phyloP scores from a whole-genome alignment of 2,113 vertebrate genomes.

The Archilochus colubris region DNA sequence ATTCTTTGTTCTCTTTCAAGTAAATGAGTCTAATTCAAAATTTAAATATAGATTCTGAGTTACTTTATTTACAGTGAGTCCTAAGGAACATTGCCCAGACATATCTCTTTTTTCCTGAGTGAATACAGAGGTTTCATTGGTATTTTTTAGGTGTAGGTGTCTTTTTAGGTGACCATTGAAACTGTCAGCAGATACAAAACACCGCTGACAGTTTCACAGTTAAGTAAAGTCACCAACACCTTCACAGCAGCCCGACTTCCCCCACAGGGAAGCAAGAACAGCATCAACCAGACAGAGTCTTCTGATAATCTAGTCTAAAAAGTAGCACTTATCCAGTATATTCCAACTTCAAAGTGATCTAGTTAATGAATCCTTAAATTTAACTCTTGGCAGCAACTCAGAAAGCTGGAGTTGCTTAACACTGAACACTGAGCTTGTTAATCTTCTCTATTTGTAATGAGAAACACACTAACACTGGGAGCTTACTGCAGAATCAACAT shows the following conservation, averaged over 20 bases:
- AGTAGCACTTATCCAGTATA: not conserved
- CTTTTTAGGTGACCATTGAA: not conserved
- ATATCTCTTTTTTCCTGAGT: not conserved
- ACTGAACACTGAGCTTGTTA: not conserved
- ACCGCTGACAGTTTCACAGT: not conserved
- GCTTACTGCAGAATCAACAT: not conserved
- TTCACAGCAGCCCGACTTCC: not conserved
- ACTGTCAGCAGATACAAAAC: not conserved
- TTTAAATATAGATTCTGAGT: not conserved
- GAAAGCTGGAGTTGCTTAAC: not conserved
- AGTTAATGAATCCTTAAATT: constrained; percentile 1
- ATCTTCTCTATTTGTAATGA: constrained; percentile 36
- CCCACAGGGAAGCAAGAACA: not conserved
- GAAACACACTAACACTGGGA: not conserved
- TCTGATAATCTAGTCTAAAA: not conserved
- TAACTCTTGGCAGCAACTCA: constrained; percentile 8
- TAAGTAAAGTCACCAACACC: not conserved
- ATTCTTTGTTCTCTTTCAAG: not conserved
- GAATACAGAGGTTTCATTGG: not conserved
- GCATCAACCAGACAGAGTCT: not conserved
- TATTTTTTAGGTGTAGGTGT: not conserved
- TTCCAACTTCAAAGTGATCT: not conserved
- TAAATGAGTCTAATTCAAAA: not conserved
- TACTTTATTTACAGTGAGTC: not conserved
- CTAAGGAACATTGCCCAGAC: not conserved